Evolutionary conservation across 2,113 vertebrate genomes (phyloP).

Genomic region (Rhinolophus ferrumequinum): DNA sequence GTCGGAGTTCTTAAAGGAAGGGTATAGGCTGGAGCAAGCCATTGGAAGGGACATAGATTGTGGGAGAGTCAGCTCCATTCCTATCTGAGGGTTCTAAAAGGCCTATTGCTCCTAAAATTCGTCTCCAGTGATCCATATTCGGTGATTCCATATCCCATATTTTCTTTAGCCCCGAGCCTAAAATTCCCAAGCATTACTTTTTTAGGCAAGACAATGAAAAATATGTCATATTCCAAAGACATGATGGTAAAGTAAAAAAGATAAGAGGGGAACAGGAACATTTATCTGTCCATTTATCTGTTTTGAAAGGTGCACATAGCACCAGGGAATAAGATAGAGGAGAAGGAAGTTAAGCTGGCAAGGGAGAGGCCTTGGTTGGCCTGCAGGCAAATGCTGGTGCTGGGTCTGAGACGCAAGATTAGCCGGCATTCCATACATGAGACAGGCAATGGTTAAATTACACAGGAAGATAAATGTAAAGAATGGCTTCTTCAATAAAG

Average conservation of each 20-base stretch:
- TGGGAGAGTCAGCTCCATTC: neutral
- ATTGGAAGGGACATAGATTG: neutral
- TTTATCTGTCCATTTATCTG: neutral
- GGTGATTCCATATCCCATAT: neutral
- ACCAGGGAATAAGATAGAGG: neutral
- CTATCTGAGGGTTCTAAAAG: neutral
- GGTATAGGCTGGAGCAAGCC: neutral
- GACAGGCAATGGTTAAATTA: neutral
- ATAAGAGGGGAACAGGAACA: neutral
- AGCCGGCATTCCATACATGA: neutral
- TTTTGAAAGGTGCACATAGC: neutral
- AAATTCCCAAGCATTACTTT: slow-evolving; percentile 18
- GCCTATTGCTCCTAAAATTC: neutral
- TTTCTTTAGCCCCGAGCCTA: neutral
- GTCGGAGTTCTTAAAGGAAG: neutral
- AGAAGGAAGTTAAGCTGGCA: slow-evolving; percentile 8
- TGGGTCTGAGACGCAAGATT: neutral
- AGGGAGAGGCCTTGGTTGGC: neutral
- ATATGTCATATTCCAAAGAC: neutral
- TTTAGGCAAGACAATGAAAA: neutral
- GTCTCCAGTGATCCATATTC: neutral
- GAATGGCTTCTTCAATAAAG: slow-evolving; percentile 13
- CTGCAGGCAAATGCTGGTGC: neutral
- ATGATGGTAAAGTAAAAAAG: neutral
- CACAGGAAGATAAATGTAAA: slow-evolving; percentile 29